phyloP scores from a whole-genome alignment of 2,113 vertebrate species.

The Neogale vison region DNA sequence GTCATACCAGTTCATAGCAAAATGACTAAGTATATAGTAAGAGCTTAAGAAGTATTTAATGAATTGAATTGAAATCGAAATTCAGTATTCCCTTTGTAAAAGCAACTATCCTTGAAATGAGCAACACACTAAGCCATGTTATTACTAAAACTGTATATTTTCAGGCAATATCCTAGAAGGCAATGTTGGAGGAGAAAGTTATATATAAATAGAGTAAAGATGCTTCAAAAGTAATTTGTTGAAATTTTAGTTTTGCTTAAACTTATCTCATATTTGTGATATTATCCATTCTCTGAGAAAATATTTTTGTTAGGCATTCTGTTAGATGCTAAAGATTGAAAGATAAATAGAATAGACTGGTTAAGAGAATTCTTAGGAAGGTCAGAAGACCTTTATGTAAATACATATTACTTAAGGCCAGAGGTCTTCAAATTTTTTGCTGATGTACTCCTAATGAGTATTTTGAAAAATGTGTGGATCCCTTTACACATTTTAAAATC shows the following conservation, averaged over 20 bases:
- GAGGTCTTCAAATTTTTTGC: neutral
- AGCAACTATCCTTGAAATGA: neutral
- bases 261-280: neutral
- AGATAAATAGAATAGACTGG: neutral
- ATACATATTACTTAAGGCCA: neutral
- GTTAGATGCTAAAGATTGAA: neutral
- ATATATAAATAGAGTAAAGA: neutral
- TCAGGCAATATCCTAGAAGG: neutral
- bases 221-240: neutral
- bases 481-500: neutral
- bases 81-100: neutral
- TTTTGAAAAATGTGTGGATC: neutral
- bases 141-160: neutral
- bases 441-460: neutral
- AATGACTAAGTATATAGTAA: neutral
- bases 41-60: neutral
- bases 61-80: neutral
- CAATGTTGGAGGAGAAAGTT: neutral
- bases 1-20: neutral
- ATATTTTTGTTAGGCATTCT: neutral
- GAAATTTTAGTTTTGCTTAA: neutral
- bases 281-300: neutral
- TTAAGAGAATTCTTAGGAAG: neutral
- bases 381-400: neutral
- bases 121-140: neutral